A percentile compares a stretch with the other conserved stretches of the same genome.
Evolutionary conservation across 1,140 invertebrate species (phyloP).

Genomic region (Drosophila novamexicana): DNA sequence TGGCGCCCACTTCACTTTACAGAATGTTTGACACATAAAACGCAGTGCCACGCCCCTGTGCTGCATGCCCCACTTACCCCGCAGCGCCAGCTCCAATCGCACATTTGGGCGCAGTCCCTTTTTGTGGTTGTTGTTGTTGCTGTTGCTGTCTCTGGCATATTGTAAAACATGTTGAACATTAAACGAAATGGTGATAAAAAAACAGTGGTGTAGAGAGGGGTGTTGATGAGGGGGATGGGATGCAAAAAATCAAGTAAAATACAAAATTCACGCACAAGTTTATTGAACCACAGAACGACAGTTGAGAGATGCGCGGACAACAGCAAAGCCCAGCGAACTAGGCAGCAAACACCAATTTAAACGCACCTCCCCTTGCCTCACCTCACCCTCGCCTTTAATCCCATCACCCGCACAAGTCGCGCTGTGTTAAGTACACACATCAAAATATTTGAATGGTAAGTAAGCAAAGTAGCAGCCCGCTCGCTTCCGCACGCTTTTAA

Average conservation of each 20-base stretch:
- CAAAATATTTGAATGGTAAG: slow-evolving; percentile 78
- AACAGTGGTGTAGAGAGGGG: background rate
- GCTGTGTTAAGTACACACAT: slow-evolving; percentile 49
- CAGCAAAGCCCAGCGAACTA: slow-evolving; percentile 1
- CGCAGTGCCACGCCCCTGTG: slow-evolving; percentile 38
- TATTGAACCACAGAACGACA: slow-evolving; percentile 64
- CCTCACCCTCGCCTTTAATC: background rate
- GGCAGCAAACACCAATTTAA: slow-evolving; percentile 52
- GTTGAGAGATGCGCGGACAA: background rate
- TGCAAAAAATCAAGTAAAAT: slow-evolving; percentile 53
- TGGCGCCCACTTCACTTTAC: slow-evolving; percentile 44
- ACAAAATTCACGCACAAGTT: slow-evolving; percentile 76
- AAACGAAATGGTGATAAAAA: slow-evolving; percentile 40
- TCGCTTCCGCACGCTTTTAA: background rate
- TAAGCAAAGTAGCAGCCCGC: slow-evolving; percentile 70
- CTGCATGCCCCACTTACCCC: background rate
- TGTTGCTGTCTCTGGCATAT: slow-evolving; percentile 45
- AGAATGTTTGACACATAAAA: slow-evolving; percentile 75
- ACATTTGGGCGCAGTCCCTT: slow-evolving; percentile 38
- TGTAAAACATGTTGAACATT: slow-evolving; percentile 63
- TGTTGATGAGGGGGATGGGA: no score
- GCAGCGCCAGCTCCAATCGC: slow-evolving; percentile 1
- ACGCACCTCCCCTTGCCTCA: background rate
- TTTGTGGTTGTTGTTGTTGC: slow-evolving; percentile 9
- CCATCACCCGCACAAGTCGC: slow-evolving; percentile 7